Evolutionary conservation across 2,113 vertebrate species (phyloP), one percentile per base, ranked within the genome.

Genomic region (Barnardius zonarius): DNA sequence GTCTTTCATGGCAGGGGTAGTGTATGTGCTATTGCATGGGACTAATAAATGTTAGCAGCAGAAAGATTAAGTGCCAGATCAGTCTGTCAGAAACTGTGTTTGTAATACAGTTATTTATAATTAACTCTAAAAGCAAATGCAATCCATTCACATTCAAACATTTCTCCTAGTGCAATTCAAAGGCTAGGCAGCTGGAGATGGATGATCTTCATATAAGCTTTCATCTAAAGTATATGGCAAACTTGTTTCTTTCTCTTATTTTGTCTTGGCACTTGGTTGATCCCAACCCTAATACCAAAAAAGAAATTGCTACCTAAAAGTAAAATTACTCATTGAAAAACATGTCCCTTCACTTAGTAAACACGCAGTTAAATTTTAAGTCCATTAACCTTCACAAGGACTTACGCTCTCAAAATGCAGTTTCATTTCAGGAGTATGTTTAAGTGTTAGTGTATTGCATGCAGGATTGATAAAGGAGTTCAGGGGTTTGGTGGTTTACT

Each of bases 41-140:
- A 54, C 85, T 96, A 94, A 87, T 89, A 91, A 90, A 77, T 37
- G 31, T 43, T 87, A 90, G 63, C 23, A 72, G 63, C 57, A 55
- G 18, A 30, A 87, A 79, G 86, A 93, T 92, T 72, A 92, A 46
- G 44, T 73, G 54, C 70, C 55, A 43, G 86, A 78, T 94, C 77
- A 62, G 70, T 88, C 73, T 93, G 83, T 92, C 94, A 97, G 72
- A 62, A 95, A 39, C 75, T 27, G 35, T 61, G 33, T 66, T 18
- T 79, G 49, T 88, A 95, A 91, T 75, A 61, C 59, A 82, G 82
- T 94, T 96, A 97, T 72, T 93, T 90, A 95, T 96, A 97, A 96
- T 83, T 96, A 96, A 93, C 62, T 96, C 43, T 92, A 88, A 95
- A 96, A 96, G 93, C 79, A 75, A 88, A 27, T 82, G 82, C 83